Percentiles rank a stretch among this genome's conserved stretches.
Conservation (phyloP, 2,797 vertebrate species). For the Artibeus jamaicensis region DNA sequence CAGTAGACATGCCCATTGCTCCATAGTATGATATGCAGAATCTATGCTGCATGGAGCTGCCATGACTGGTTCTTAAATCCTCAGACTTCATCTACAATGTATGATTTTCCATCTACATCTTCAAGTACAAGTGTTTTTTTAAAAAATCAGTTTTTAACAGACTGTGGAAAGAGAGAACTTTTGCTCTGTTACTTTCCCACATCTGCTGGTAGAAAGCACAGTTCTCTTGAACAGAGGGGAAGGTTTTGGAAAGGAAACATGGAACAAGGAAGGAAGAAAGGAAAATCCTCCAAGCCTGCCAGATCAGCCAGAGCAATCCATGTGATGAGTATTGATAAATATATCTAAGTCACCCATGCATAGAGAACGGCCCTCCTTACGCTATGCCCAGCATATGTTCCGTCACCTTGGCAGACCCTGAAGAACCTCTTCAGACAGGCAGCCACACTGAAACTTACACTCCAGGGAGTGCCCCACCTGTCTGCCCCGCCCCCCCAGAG, state of each 20-base stretch:
- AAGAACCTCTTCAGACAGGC: neutral
- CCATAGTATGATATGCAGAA: no score
- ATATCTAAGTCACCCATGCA: neutral
- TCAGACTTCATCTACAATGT: neutral
- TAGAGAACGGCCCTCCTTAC: neutral
- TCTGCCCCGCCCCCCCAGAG: neutral
- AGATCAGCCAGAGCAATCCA: constrained; percentile 41
- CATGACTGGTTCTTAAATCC: neutral
- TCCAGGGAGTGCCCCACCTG: neutral
- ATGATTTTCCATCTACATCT: neutral
- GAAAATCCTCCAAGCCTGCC: constrained; percentile 48
- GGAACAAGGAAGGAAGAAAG: constrained; percentile 4
- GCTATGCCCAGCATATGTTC: neutral
- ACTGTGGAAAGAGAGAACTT: neutral
- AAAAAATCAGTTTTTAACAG: constrained; percentile 3
- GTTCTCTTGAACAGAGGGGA: neutral
- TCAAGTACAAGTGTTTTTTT: neutral
- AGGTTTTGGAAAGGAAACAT: constrained; percentile 28
- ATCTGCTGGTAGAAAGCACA: neutral
- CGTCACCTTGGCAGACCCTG: neutral
- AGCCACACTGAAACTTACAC: neutral
- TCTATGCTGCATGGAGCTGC: neutral
- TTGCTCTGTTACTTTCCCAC: neutral
- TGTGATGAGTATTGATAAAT: constrained; percentile 21
- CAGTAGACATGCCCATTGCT: neutral